Evolutionary conservation across 1,140 invertebrate species (phyloP).

Genomic region (Leptinotarsa texana): DNA sequence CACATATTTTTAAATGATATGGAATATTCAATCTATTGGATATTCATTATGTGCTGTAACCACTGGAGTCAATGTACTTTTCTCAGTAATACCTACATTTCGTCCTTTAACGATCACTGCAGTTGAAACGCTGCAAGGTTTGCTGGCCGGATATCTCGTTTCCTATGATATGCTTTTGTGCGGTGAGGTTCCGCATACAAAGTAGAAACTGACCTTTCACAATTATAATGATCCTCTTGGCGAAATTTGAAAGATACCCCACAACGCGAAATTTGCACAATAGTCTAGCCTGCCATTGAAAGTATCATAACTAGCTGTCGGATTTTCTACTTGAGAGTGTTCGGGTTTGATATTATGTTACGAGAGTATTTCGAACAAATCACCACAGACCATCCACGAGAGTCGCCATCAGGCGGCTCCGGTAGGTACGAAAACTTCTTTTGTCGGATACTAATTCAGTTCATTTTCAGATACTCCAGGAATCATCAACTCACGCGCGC

Average conservation of each 20-base stretch:
- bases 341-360: no score
- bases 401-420: no score
- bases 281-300: no score
- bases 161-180: background rate
- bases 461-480: no score
- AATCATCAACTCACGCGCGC: no score
- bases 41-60: background rate
- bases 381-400: no score
- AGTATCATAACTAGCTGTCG: no score
- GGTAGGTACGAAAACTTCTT: no score
- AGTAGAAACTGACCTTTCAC: background rate
- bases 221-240: constrained; percentile 2
- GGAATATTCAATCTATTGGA: background rate
- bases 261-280: background rate
- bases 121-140: background rate
- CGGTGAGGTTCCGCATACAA: background rate
- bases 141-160: background rate
- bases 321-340: no score
- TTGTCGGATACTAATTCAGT: no score
- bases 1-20: background rate
- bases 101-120: background rate
- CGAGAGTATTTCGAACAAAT: no score
- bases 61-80: no score
- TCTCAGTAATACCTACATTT: background rate
- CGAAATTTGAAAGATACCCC: background rate